Percentiles rank a stretch among this genome's conserved stretches.
These are phyloP conservation scores for Crematogaster levior DNA, from an alignment of 2,888 invertebrate genomes.

Conservation along the genomic window DNA sequence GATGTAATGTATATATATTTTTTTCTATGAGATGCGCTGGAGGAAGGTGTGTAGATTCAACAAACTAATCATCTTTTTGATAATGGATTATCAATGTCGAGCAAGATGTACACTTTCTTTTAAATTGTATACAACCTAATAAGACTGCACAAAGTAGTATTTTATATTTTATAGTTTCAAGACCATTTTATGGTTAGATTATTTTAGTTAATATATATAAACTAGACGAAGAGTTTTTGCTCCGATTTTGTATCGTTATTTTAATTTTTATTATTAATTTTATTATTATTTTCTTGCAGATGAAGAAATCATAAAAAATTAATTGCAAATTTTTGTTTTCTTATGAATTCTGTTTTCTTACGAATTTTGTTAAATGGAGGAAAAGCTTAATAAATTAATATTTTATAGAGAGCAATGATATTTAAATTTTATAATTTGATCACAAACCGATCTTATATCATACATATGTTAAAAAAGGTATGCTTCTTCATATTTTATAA, in stretches of 20 bases:
- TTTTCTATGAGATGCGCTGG: conserved; percentile 40
- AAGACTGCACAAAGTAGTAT: not conserved
- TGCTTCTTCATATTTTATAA: not conserved
- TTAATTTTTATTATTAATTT: no score
- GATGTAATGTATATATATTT: conserved; percentile 40
- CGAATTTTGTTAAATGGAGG: not conserved
- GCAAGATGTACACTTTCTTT: not conserved
- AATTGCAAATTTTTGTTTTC: not conserved
- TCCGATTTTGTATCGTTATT: conserved; percentile 2
- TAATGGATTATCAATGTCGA: not conserved
- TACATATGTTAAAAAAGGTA: not conserved
- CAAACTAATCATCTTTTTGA: conserved; percentile 12
- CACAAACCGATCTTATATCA: not conserved
- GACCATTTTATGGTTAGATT: not conserved
- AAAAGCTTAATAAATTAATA: not conserved
- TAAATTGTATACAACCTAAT: not conserved
- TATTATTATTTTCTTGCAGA: no score
- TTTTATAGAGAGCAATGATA: not conserved
- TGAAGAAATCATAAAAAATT: not conserved
- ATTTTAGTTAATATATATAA: not conserved
- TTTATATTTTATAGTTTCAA: conserved; percentile 17
- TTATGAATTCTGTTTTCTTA: not conserved
- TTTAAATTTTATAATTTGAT: not conserved
- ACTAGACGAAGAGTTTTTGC: conserved; percentile 20
- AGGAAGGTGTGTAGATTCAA: conserved; percentile 48